Base-by-base conservation (phyloP, 2,113 vertebrate genomes). In the Brachirus orientalis region DNA sequence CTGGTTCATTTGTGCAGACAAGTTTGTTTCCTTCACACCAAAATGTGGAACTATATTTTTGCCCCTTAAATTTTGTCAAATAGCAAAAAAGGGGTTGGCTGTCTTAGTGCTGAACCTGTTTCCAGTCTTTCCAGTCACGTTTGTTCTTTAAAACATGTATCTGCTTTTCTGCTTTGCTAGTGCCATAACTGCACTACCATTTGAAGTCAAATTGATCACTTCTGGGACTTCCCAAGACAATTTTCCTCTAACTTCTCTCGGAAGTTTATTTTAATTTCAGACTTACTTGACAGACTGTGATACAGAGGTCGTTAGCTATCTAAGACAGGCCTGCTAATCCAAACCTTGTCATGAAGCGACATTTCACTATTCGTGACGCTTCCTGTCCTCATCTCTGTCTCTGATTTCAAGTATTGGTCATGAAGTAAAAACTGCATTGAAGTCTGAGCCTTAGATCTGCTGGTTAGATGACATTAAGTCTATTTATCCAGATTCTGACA, bases 401-500 rank as follows among this genome's bases (percentile, higher is more conserved):
- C 19, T 57, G 28, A 36, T 44, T 70, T 62, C 18, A 53, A 22
- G 7, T 11, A 53, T 10, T 46, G 55, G 50, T 55, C 44, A 45
- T 20, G 1, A 1, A 16, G 54, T 2, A 59, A 44, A 1, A 45
- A 17, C 28, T 45, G 8, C 8, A 40, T 6, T 8, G 9, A 17
- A 41, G 7, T 8, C 2, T 13, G 4, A 50, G 36, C 12, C 14
- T 13, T 7, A 10, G 54, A 18, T 17, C 6, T 68, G 57, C 19
- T 44, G n/a, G 12, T 61, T 69, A 14, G 44, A 52, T 37, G 28
- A 20, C 36, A 56, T 56, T 57, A 22, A 6, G 48, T 72, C 64
- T 55, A 58, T 77, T 74, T 55, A 63, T 76, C 66, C 17, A 37
- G 50, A 47, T 45, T 45, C 11, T 82, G 72, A 69, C 66, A 69